phyloP scores from a whole-genome alignment of 1,140 invertebrate species.

The Leptinotarsa texana region DNA sequence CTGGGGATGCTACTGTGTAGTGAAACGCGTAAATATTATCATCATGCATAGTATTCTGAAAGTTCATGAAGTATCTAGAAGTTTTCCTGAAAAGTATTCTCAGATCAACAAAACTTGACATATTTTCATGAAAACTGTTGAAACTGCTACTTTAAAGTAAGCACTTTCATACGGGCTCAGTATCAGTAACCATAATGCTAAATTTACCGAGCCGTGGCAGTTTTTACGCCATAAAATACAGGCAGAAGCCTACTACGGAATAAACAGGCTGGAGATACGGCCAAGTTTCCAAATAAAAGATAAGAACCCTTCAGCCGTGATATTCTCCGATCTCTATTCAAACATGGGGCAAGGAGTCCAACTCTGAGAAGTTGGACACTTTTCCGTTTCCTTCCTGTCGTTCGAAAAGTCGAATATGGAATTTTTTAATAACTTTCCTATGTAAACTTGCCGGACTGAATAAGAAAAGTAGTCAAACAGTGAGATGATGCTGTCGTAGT shows the following conservation, averaged over 20 bases:
- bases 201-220: constrained; percentile 2
- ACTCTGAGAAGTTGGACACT: constrained; percentile 30
- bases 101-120: too few species aligned
- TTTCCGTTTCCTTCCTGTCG: constrained; percentile 23
- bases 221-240: constrained; percentile 10
- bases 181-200: not conserved
- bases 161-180: not conserved
- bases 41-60: too few species aligned
- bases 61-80: too few species aligned
- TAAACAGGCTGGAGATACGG: constrained; percentile 38
- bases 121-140: too few species aligned
- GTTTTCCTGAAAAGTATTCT: too few species aligned
- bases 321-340: constrained; percentile 16
- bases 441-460: constrained; percentile 31
- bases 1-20: too few species aligned
- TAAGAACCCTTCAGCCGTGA: constrained; percentile 35
- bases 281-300: constrained; percentile 44
- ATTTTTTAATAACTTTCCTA: constrained; percentile 36
- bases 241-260: constrained; percentile 31
- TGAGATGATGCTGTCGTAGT: constrained; percentile 2
- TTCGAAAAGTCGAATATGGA: constrained; percentile 34
- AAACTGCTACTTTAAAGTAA: too few species aligned
- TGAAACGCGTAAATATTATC: too few species aligned
- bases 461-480: constrained; percentile 13
- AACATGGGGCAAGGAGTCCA: not conserved